Conservation (phyloP, 2,797 vertebrate genomes). For the Melanotaenia maccullochi region DNA sequence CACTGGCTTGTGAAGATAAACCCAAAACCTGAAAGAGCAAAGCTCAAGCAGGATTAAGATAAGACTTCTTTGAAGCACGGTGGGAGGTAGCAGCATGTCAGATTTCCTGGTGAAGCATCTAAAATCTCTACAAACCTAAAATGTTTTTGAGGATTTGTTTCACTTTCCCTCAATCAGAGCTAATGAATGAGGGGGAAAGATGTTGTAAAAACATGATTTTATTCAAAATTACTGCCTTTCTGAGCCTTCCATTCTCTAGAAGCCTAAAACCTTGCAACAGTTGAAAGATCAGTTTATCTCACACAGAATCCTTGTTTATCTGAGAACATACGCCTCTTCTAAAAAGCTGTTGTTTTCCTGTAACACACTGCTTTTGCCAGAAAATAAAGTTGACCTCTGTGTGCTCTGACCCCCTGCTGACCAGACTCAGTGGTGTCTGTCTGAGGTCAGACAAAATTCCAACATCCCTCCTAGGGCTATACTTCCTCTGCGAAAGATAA, state of each 20-base stretch:
- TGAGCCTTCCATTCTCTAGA: background rate
- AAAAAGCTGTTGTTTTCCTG: slow-evolving; percentile 18
- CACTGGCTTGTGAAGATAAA: slow-evolving; percentile 51
- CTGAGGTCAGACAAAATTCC: slow-evolving; percentile 45
- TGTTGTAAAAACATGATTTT: background rate
- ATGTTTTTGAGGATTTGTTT: slow-evolving; percentile 25
- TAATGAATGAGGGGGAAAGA: background rate
- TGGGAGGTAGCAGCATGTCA: slow-evolving; percentile 31
- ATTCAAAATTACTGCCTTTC: slow-evolving; percentile 1
- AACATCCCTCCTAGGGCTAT: slow-evolving; percentile 27
- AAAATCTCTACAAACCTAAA: slow-evolving; percentile 33
- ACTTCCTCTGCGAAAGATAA: slow-evolving; percentile 74
- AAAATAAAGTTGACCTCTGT: slow-evolving; percentile 55
- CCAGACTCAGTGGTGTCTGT: slow-evolving; percentile 23
- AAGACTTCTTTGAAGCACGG: slow-evolving; percentile 47
- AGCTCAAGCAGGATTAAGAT: slow-evolving; percentile 58
- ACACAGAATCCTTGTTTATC: slow-evolving; percentile 10
- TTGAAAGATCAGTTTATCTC: background rate
- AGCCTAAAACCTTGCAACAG: slow-evolving; percentile 1
- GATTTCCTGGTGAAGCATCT: slow-evolving; percentile 35
- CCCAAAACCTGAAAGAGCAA: slow-evolving; percentile 42
- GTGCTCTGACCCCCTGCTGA: slow-evolving; percentile 36
- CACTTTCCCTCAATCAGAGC: slow-evolving; percentile 1
- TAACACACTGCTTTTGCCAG: slow-evolving; percentile 5
- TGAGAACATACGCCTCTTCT: background rate